Evolutionary conservation across 2,888 invertebrate genomes (phyloP), one percentile per base, ranked within the genome.

Genomic region (Sipha maydis): DNA sequence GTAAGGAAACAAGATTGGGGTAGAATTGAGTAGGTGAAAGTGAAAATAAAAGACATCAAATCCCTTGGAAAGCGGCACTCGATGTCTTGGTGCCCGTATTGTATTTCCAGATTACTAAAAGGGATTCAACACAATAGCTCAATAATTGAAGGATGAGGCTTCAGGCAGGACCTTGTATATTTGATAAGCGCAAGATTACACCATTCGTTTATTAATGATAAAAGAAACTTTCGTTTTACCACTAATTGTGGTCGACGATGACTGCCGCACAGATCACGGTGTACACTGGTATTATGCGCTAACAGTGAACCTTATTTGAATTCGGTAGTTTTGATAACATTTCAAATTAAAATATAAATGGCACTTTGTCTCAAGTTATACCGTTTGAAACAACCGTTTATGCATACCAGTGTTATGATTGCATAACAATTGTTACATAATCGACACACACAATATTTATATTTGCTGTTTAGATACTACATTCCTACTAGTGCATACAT

Each of bases 61-160:
- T 76, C 79, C 80, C 56, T 86, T 34, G 73, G 73, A 86, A 79
- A 86, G 61, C 86, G 80, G 71, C 73, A 86, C 73, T 86, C 79
- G 86, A 73, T 25, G 86, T 80, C 86, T 86, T 79, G 71, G 67
- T 38, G 3, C 25, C 31, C 38, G 71, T 85, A 79, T 85, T 78
- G 85, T 85, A n/a, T 71, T 71, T 54, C 71, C 85, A 48, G 78
- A 69, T 69, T 67, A 69, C 67, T 28, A 19, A 77, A 78, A 69
- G 78, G 67, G 76, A 80, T 28, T n/a, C 41, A 69, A 34, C 54
- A 85, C 85, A 85, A 85, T 85, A 78, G 71, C 34, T 48, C 19
- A 78, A 54, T 85, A 85, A 85, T 85, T 85, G 85, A 79, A 85
- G 34, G 78, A 78, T 78, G 78, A 77, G 17, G 69, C 85, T 48